Conservation (phyloP, 1,140 invertebrate species). For the Carcinoscorpius rotundicauda region DNA sequence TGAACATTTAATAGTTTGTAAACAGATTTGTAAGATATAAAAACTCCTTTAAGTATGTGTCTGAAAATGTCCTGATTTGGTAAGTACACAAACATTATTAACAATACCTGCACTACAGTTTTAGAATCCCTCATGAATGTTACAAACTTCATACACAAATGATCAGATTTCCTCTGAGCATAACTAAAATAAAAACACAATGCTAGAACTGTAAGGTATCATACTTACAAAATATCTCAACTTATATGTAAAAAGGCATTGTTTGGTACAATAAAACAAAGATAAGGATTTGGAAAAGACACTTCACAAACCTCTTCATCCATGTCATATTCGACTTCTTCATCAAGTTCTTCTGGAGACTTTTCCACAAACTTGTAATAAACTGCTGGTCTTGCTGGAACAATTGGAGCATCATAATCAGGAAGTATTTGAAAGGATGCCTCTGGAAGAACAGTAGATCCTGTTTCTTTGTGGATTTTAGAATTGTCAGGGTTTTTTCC, state of each 20-base stretch:
- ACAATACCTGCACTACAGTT: too few relatives aligned
- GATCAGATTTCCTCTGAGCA: too few relatives aligned
- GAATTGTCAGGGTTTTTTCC: constrained; percentile 14
- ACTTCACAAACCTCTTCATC: constrained; percentile 60
- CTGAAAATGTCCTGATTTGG: too few relatives aligned
- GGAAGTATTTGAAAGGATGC: constrained; percentile 65
- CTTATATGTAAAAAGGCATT: too few relatives aligned
- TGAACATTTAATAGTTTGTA: too few relatives aligned
- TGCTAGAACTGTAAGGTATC: too few relatives aligned
- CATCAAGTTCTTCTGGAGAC: constrained; percentile 83
- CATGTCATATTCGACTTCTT: constrained; percentile 91
- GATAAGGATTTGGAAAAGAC: constrained; percentile 13
- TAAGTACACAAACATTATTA: too few relatives aligned
- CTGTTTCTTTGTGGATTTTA: constrained; percentile 1
- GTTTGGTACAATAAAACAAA: neutral
- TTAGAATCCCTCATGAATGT: constrained; percentile 5
- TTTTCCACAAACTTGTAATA: constrained; percentile 87
- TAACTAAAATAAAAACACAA: too few relatives aligned
- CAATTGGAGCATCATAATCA: constrained; percentile 64
- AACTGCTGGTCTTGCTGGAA: constrained; percentile 59
- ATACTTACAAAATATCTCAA: too few relatives aligned
- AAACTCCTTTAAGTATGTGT: too few relatives aligned
- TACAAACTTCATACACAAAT: neutral
- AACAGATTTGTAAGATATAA: too few relatives aligned
- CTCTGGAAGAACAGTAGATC: constrained; percentile 50